Conservation (phyloP, 2,113 vertebrate species). For the Charadrius vociferus region DNA sequence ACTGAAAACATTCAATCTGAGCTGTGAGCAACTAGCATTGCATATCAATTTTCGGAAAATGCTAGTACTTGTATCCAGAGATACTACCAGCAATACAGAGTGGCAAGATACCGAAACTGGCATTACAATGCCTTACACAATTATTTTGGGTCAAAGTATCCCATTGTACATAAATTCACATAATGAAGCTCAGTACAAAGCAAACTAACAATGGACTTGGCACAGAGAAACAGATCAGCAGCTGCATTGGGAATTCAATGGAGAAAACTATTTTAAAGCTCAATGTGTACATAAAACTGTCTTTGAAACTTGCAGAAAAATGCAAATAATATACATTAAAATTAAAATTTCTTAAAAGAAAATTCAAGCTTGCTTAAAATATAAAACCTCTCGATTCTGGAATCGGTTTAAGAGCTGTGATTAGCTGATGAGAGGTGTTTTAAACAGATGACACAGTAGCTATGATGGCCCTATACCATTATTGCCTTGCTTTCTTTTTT, state of each 20-base stretch:
- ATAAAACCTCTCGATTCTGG: background rate
- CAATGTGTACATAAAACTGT: background rate
- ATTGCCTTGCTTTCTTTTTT: background rate
- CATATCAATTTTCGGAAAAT: slow-evolving; percentile 52
- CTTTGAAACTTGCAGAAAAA: slow-evolving; percentile 28
- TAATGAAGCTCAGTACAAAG: slow-evolving; percentile 54
- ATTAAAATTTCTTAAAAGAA: slow-evolving; percentile 41
- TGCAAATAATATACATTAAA: slow-evolving; percentile 49
- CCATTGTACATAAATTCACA: slow-evolving; percentile 64
- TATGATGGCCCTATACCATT: background rate
- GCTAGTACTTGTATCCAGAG: slow-evolving; percentile 39
- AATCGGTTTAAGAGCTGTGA: slow-evolving; percentile 5
- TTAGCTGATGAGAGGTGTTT: slow-evolving; percentile 43
- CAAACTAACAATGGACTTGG: slow-evolving; percentile 54
- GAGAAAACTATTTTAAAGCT: slow-evolving; percentile 32
- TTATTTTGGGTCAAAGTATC: slow-evolving; percentile 50
- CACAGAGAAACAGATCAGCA: slow-evolving; percentile 32
- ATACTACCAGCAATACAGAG: slow-evolving; percentile 34
- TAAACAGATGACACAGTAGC: background rate
- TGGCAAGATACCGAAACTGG: slow-evolving; percentile 35
- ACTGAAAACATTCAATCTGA: slow-evolving; percentile 40
- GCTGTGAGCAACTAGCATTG: background rate
- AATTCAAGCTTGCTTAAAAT: slow-evolving; percentile 19
- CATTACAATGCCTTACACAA: slow-evolving; percentile 30
- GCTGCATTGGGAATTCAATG: slow-evolving; percentile 51